Base-by-base conservation (phyloP, 2,888 invertebrate species). In the Brenthis hecate region DNA sequence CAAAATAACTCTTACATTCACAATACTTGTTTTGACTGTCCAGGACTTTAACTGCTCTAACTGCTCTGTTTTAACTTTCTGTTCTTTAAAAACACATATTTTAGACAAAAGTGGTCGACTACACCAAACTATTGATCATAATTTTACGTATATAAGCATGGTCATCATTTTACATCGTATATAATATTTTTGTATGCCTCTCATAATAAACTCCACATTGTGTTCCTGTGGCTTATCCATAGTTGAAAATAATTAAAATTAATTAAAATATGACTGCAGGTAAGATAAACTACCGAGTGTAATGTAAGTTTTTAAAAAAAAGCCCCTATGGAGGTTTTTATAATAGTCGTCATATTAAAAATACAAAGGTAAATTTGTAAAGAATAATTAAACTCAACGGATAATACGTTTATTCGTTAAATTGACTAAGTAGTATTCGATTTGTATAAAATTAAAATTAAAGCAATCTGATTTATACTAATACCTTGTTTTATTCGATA, bases 381-480 rank as follows among this genome's bases (percentile, higher is more conserved):
- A 76, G 73, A 80, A 83, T 82, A 78, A 80, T 82, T 82, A 85
- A 88, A 87, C 83, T 81, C 79, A 81, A 92, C 92, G 93, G 89
- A 86, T 93, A 93, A 90, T 73, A 86, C 84, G 83, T 86, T 88
- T 92, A 90, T 91, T 92, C 91, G 92, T 91, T 90, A 91, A 90
- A 93, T 91, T 90, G 86, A 90, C 87, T 93, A 91, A 92, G 92
- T 93, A 93, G 93, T 86, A 91, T 87, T 93, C 92, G 89, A 92
- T 93, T 93, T 93, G 92, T 93, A 93, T 92, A 93, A 93, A 92
- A 93, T 81, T 92, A 88, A 92, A 91, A 93, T 90, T 93, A 93
- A 93, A 93, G 89, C 92, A 89, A 93, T 93, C 92, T 91, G 91
- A 91, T 93, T 93, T 93, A 91, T 93, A 92, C 87, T 90, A 88